Conservation (phyloP, 1,140 invertebrate species). For the Drosophila nebulosa region DNA sequence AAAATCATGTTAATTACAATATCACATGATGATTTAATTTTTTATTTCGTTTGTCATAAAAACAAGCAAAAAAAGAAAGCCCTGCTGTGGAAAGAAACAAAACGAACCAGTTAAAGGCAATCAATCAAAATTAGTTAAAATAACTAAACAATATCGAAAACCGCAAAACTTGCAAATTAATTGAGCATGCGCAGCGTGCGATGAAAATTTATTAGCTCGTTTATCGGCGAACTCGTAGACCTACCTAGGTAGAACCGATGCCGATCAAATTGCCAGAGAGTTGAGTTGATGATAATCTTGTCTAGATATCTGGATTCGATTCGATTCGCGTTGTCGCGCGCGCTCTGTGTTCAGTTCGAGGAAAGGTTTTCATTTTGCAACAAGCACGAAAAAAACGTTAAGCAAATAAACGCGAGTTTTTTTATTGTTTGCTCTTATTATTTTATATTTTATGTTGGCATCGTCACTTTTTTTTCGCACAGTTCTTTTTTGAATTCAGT, state of each 20-base stretch:
- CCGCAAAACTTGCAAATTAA: slow-evolving; percentile 45
- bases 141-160: slow-evolving; percentile 11
- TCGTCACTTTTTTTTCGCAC: slow-evolving; percentile 30
- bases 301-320: slow-evolving; percentile 22
- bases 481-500: slow-evolving; percentile 49
- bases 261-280: background rate
- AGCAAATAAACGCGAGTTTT: slow-evolving; percentile 59
- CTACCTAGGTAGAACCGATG: slow-evolving; percentile 6
- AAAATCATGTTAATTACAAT: slow-evolving; percentile 43
- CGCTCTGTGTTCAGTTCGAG: slow-evolving; percentile 43
- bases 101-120: slow-evolving; percentile 40
- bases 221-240: slow-evolving; percentile 19
- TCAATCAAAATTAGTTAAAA: slow-evolving; percentile 41
- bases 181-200: slow-evolving; percentile 45
- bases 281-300: slow-evolving; percentile 18
- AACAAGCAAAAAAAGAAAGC: slow-evolving; percentile 16
- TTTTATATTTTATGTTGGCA: slow-evolving; percentile 8
- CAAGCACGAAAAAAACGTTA: slow-evolving; percentile 63
- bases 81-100: background rate
- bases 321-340: slow-evolving; percentile 37
- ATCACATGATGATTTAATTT: slow-evolving; percentile 34
- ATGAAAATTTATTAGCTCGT: slow-evolving; percentile 54
- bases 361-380: slow-evolving; percentile 72
- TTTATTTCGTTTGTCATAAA: background rate
- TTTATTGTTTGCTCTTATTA: slow-evolving; percentile 36